Evolutionary conservation across 2,888 invertebrate genomes (phyloP), one percentile per base, ranked within the genome.

Genomic region (Drosophila quinaria): DNA sequence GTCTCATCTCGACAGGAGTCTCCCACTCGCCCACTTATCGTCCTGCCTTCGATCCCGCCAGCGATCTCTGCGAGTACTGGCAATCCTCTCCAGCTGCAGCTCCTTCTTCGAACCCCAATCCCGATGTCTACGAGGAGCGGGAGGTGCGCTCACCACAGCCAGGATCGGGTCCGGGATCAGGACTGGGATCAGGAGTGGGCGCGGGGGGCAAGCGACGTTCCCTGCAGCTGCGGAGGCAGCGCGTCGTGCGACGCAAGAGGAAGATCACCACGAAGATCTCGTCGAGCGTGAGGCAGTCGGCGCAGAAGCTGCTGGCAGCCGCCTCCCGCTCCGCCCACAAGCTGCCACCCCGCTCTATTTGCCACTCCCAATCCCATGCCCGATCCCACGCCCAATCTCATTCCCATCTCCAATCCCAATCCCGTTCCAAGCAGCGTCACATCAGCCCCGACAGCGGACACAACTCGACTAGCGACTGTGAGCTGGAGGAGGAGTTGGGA

Each of bases 11-110:
- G 33, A 89, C 92, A 29, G 91, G 91, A 11, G 56, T 25, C 50
- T 72, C 74, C 22, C 89, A 89, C 79, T 92, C 92, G 31, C 91
- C 92, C 41, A 92, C 92, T 31, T 93, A 93, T 67, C 90, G 92
- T 15, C 90, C 91, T 17, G 93, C 93, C 49, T 92, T 92, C 66
- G 93, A 93, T 80, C 93, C 93, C 8, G 93, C 93, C 51, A 93
- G 92, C 81, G 92, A 93, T 77, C 84, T 93, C 37, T 88, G 91
- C 61, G 92, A 92, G 73, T 91, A 92, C 60, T 93, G 93, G 92
- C 90, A 91, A 60, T 39, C 63, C 13, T 35, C 35, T 61, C 78
- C 8, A 37, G 4, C 39, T 19, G 22, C 47, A 13, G 37, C 29
- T 47, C 3, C 46, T 5, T 2, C 29, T 33, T n/a, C 19, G 4